A percentile compares a stretch with the other conserved stretches of the same genome.
Evolutionary conservation across 2,797 vertebrate genomes (phyloP).

Genomic region (Tragelaphus oryx): DNA sequence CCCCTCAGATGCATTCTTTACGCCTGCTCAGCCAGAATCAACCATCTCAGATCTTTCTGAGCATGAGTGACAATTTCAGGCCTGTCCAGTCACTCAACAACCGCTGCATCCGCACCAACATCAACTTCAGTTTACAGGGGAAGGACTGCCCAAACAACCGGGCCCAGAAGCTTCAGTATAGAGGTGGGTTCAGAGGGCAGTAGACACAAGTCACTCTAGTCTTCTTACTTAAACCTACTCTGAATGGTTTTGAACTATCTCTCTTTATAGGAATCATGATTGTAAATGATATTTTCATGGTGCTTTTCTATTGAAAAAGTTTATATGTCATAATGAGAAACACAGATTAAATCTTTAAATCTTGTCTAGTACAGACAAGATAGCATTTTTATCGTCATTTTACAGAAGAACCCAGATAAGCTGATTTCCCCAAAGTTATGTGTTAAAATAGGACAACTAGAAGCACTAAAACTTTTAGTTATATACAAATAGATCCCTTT

Average conservation of each 20-base stretch:
- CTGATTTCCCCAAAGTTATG: not conserved
- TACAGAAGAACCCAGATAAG: not conserved
- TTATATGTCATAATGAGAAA: not conserved
- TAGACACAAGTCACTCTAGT: not conserved
- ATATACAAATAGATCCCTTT: not conserved
- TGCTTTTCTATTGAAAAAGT: not conserved
- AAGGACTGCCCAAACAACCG: slow-evolving; percentile 99
- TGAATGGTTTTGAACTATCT: not conserved
- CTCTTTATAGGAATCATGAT: not conserved
- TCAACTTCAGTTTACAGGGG: slow-evolving; percentile 99
- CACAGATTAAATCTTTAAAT: not conserved
- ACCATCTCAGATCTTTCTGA: slow-evolving; percentile 98
- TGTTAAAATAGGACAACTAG: not conserved
- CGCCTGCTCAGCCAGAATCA: slow-evolving; percentile 98
- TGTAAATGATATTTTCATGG: not conserved
- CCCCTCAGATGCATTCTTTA: slow-evolving; percentile 94
- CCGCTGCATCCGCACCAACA: slow-evolving; percentile 98
- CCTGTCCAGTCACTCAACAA: slow-evolving; percentile 98
- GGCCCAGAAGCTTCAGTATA: slow-evolving; percentile 98
- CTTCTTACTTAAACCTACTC: not conserved
- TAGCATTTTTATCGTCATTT: not conserved
- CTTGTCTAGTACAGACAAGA: not conserved
- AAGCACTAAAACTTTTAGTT: not conserved
- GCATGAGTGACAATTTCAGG: slow-evolving; percentile 98
- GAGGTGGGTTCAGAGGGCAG: slow-evolving; percentile 85